Base-by-base conservation (phyloP, 2,888 invertebrate species). In the Maniola hyperantus region DNA sequence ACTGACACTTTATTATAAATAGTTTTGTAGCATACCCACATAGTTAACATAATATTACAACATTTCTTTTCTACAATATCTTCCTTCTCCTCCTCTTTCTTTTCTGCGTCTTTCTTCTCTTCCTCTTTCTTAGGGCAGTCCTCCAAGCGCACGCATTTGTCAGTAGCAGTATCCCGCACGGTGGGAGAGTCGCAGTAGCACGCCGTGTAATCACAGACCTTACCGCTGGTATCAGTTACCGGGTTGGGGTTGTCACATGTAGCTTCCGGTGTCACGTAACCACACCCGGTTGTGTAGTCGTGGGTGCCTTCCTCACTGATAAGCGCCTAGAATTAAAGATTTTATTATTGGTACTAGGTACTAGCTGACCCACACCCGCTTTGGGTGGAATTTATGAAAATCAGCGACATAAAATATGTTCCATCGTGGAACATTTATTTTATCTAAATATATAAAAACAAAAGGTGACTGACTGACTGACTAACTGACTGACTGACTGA, bases 101-200 rank as follows among this genome's bases (percentile, higher is more conserved):
- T 44, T 5, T 44, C n/a, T 6, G 0, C 13, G 0, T 48, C 46
- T 15, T 48, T 18, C 18, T 48, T 15, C 18, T 18, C 15, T 8
- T 15, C 42, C 13, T 42, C 42, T 7, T 39, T 57, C 13, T 70
- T 62, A 7, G 85, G 73, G 18, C 87, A 88, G 0, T 87, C 62
- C 0, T 82, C 79, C 0, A 79, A 62, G 0, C 64, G 58, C 0
- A 88, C 82, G 60, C 88, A 88, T 36, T 80, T 79, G 0, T 73
- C 66, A 0, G 75, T 79, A 0, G 46, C 71, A 0, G 76, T 67
- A 59, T 88, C 79, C 11, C 86, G 76, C 2, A 88, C 81, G 1
- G 82, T 87, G 0, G 82, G 84, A 0, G 76, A 8, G 58, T 81
- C 76, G 58, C 88, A 88, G 71, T 86, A 83, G 57, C 88, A 88